Percentiles rank a stretch among this genome's conserved stretches.
phyloP scores from a whole-genome alignment of 2,888 invertebrate species.

The Ecdyonurus torrentis region DNA sequence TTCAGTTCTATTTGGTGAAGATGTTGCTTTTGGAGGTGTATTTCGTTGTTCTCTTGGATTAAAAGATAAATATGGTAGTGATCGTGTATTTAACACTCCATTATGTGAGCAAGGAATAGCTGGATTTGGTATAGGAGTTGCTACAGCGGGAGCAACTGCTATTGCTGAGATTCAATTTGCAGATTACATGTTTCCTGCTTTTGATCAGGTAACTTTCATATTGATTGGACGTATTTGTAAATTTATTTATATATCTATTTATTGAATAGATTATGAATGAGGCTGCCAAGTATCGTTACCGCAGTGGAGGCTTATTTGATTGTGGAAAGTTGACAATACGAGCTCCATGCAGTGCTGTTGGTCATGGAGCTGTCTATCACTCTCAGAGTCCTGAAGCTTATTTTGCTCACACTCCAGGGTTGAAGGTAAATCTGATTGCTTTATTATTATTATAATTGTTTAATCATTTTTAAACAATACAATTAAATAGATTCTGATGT shows the following conservation, averaged over 20 bases:
- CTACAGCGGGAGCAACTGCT: conserved; percentile 79
- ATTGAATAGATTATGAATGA: conserved; percentile 59
- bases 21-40: conserved; percentile 96
- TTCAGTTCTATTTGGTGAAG: conserved; percentile 81
- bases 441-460: too few species aligned
- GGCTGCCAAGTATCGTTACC: conserved; percentile 87
- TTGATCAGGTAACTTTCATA: conserved; percentile 66
- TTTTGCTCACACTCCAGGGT: conserved; percentile 89
- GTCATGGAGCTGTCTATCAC: conserved; percentile 95
- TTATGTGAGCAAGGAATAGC: conserved; percentile 93
- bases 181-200: conserved; percentile 97
- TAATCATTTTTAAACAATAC: too few species aligned
- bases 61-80: conserved; percentile 81
- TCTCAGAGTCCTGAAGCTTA: conserved; percentile 96
- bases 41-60: conserved; percentile 89
- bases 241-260: not conserved
- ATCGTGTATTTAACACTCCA: conserved; percentile 94
- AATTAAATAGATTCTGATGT: too few species aligned
- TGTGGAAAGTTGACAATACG: conserved; percentile 86
- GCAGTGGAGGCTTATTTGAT: conserved; percentile 76
- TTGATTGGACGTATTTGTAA: not conserved
- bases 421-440: too few species aligned
- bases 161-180: conserved; percentile 99
- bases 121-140: conserved; percentile 91
- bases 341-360: conserved; percentile 92